Conservation (phyloP, 2,797 vertebrate genomes). For the Sandelia bainsii region DNA sequence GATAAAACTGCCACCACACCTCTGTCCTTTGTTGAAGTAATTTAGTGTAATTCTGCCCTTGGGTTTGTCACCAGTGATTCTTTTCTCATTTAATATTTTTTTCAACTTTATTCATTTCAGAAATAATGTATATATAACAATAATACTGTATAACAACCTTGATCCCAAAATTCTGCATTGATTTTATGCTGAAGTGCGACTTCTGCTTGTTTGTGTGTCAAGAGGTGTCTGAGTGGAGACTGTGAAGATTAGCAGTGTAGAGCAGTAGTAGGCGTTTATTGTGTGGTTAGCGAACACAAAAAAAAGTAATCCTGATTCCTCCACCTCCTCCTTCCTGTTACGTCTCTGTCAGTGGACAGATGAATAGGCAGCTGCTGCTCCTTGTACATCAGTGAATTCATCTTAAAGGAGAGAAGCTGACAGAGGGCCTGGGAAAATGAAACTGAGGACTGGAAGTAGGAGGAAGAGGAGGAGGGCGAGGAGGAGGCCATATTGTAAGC, state of each 20-base stretch:
- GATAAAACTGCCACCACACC: no score
- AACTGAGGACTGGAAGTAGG: constrained; percentile 31
- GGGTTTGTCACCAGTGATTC: no score
- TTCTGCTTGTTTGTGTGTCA: no score
- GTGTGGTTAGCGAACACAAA: constrained; percentile 11
- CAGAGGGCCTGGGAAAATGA: constrained; percentile 32
- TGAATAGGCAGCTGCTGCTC: constrained; percentile 49
- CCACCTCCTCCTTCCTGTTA: not conserved
- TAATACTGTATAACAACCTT: no score
- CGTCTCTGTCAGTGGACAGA: constrained; percentile 25
- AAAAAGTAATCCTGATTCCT: constrained; percentile 12
- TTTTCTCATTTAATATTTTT: no score
- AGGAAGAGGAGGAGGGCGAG: constrained; percentile 3
- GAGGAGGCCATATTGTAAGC: constrained; percentile 5
- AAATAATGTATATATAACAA: no score
- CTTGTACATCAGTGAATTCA: constrained; percentile 42
- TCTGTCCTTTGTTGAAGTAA: no score
- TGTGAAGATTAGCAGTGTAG: not conserved
- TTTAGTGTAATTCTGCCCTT: no score
- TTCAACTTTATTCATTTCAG: no score
- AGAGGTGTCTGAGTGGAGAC: not conserved
- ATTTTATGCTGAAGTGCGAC: not conserved
- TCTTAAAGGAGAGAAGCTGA: constrained; percentile 50
- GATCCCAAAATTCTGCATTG: not conserved
- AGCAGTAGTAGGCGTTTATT: not conserved